A percentile compares a stretch with the other conserved stretches of the same genome.
These are phyloP conservation scores for Magallana nippona DNA, from an alignment of 2,888 invertebrate species.

Conservation along the genomic window DNA sequence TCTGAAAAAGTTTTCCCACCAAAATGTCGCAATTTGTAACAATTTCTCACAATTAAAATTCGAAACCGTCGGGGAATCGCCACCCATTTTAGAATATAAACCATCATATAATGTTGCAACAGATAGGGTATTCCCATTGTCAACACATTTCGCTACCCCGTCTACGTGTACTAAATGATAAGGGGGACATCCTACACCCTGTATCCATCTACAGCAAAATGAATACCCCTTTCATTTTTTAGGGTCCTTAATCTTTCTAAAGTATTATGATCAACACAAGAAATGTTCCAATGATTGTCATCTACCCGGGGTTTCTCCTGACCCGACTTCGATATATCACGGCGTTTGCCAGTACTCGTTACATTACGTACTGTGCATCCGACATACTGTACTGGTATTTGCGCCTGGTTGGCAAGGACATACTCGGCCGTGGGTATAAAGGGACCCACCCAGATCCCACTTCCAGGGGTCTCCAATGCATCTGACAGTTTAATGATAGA, in stretches of 20 bases:
- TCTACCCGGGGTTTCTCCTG: not conserved
- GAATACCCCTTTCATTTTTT: not conserved
- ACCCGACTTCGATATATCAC: constrained; percentile 23
- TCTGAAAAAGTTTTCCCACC: constrained; percentile 12
- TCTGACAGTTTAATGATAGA: too few species aligned
- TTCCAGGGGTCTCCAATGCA: too few species aligned
- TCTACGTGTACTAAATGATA: not conserved
- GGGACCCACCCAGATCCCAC: too few species aligned
- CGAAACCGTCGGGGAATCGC: not conserved
- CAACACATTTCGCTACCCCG: not conserved
- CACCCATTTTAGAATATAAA: constrained; percentile 2
- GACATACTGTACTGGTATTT: not conserved
- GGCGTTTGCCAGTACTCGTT: not conserved
- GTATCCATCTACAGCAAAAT: not conserved
- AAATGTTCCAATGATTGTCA: not conserved
- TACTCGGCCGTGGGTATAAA: too few species aligned
- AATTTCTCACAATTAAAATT: constrained; percentile 10
- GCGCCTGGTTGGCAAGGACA: not conserved
- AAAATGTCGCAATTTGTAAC: constrained; percentile 20
- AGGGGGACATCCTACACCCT: not conserved
- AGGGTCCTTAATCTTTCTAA: not conserved
- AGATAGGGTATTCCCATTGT: not conserved
- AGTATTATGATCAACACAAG: not conserved
- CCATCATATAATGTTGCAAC: not conserved
- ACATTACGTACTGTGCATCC: not conserved